Conservation (phyloP, 2,888 invertebrate genomes). For the Agriotes lineatus region DNA sequence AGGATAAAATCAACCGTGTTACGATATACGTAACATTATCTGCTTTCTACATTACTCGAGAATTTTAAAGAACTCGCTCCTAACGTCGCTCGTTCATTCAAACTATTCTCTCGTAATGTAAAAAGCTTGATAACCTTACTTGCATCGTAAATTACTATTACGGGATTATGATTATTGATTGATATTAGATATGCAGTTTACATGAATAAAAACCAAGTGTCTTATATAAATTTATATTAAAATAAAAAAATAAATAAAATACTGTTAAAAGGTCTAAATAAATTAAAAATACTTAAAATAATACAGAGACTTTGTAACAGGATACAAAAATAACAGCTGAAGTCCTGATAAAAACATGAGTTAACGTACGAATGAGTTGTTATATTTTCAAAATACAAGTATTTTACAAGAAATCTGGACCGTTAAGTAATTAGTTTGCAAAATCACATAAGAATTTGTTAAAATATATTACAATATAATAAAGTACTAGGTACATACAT, state of each 20-base stretch:
- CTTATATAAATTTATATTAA: slow-evolving; percentile 10
- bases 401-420: slow-evolving; percentile 23
- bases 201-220: not conserved
- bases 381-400: slow-evolving; percentile 17
- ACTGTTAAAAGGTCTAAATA: not conserved
- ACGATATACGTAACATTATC: too few relatives aligned
- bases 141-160: too few relatives aligned
- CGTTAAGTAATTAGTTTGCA: slow-evolving; percentile 15
- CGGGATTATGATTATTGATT: too few relatives aligned
- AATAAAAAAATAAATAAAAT: slow-evolving; percentile 8
- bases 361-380: slow-evolving; percentile 7
- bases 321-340: slow-evolving; percentile 10
- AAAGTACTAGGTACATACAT: slow-evolving; percentile 41
- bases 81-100: too few relatives aligned
- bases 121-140: too few relatives aligned
- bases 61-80: too few relatives aligned
- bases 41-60: too few relatives aligned
- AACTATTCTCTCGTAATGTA: too few relatives aligned
- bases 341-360: not conserved
- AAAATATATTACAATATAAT: slow-evolving; percentile 38
- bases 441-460: slow-evolving; percentile 35
- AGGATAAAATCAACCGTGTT: too few relatives aligned
- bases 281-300: not conserved
- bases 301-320: slow-evolving; percentile 1
- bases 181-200: too few relatives aligned